A percentile compares a stretch with the other conserved stretches of the same genome.
These are phyloP conservation scores for Brachypodius melanocephalos DNA, from an alignment of 2,113 vertebrate genomes.

Conservation along the genomic window DNA sequence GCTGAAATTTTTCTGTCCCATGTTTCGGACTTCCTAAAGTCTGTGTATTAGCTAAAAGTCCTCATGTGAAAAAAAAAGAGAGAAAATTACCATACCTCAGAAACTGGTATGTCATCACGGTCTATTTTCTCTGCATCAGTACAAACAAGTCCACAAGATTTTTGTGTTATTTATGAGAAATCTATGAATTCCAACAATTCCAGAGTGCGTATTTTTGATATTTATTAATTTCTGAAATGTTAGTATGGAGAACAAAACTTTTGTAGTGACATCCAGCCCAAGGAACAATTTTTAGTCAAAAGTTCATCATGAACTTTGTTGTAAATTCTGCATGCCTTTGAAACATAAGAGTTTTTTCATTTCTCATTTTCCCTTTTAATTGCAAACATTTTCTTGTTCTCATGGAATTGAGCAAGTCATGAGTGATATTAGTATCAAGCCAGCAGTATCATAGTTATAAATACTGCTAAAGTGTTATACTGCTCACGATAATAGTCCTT, in stretches of 20 bases:
- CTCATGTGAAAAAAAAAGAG: not conserved
- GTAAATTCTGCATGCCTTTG: not conserved
- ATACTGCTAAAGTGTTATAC: not conserved
- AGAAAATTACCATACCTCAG: not conserved
- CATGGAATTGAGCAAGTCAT: fast-evolving
- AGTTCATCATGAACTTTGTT: not conserved
- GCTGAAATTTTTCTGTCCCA: not conserved
- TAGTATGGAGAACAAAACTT: not conserved
- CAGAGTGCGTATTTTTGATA: not conserved
- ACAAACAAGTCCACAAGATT: not conserved
- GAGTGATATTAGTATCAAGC: not conserved
- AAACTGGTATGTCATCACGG: not conserved
- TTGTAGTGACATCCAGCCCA: not conserved
- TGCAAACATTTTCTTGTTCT: not conserved
- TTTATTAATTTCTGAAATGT: not conserved
- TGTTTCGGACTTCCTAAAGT: not conserved
- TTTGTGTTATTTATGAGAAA: not conserved
- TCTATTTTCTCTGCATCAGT: not conserved
- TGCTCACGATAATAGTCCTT: fast-evolving
- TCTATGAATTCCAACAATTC: not conserved
- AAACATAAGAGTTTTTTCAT: fast-evolving
- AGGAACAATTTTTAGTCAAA: not conserved
- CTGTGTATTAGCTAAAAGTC: not conserved
- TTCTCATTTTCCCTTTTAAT: not conserved
- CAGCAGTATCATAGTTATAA: not conserved